Evolutionary conservation across 2,113 vertebrate genomes (phyloP), one percentile per base, ranked within the genome.

Genomic region (Clarias batrachus): DNA sequence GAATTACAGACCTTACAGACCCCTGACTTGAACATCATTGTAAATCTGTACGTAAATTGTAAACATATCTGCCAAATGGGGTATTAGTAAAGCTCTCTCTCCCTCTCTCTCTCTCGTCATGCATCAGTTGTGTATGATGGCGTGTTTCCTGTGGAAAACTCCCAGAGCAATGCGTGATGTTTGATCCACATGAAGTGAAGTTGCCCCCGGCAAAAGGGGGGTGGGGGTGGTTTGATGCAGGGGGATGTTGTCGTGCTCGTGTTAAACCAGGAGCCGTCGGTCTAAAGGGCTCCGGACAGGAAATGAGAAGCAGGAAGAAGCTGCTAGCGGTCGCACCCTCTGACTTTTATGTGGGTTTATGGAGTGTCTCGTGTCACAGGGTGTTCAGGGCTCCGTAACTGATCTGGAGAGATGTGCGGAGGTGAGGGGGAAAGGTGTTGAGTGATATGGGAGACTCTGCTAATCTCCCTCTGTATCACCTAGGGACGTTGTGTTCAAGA

Each of bases 201-300:
- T 54, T 74, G 68, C 59, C 48, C 80, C 70, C 66, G 81, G 86
- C 41, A 82, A n/a, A 23, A 57, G 68, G 82, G 41, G 54, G 41
- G 48, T 48, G 7, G 48, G 6, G 48, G 48, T 48, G 48, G 7
- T 48, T 7, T 7, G 48, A 37, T 37, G 33, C 33, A 37, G 33
- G 33, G 33, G 2, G 33, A 37, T 37, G 48, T 48, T 8, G 48
- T 48, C 48, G 48, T 8, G 48, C 48, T 48, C 57, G 66, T 85
- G 76, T 84, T 65, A 76, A 81, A 82, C 57, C 59, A 76, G 57
- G n/a, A 82, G 57, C 79, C 12, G n/a, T 17, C 23, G 48, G 71
- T 83, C 30, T 87, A 78, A 78, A 76, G 73, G 52, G 59, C 81
- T 87, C 48, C 48, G 68, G 27, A 87, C 86, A 87, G 86, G 86